Base-by-base conservation (phyloP, 2,113 vertebrate species). In the Agapornis roseicollis region DNA sequence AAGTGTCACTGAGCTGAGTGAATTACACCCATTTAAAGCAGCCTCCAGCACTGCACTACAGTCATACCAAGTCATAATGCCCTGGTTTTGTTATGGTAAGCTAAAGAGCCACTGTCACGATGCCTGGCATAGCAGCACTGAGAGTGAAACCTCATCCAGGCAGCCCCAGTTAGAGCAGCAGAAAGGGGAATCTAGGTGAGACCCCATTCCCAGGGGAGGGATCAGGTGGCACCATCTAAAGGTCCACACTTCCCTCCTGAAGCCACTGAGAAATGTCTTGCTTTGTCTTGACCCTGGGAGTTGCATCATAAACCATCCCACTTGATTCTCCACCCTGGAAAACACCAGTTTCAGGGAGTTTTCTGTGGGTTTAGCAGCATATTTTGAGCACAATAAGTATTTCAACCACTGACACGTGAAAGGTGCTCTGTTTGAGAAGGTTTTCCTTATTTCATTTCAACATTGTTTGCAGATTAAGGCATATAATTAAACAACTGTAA, bases 171-270 rank as follows among this genome's bases (percentile, higher is more conserved):
- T 11, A 2, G 4, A 61, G 41, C 35, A 61, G 31, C 52, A 28
- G 0, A 0, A 9, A 68, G 41, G 28, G 11, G 33, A 60, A 3
- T 12, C 13, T 9, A 29, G 17, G 17, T 0, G 0, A 49, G 28
- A 33, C 22, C 5, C 1, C 16, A 6, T 16, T 25, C 27, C n/a
- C n/a, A 46, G 35, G 39, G 33, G 53, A 31, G 17, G 31, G 47
- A 10, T 8, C 3, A 1, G 15, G 28, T 31, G n/a, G 69, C 56
- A 60, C 23, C 27, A 10, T 7, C 24, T 8, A 8, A 24, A 47
- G 11, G 3, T 28, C 68, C 22, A 8, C 2, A 0, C 33, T 33
- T 41, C 3, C 28, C 42, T 86, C 58, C 72, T 14, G 13, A 56
- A 63, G 20, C 33, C 33, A 8, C 63, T 17, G 5, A 20, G 37